Evolutionary conservation across 35 echinoderm and acorn worm genomes (phyloP).

Genomic region (Ptychodera flava): DNA sequence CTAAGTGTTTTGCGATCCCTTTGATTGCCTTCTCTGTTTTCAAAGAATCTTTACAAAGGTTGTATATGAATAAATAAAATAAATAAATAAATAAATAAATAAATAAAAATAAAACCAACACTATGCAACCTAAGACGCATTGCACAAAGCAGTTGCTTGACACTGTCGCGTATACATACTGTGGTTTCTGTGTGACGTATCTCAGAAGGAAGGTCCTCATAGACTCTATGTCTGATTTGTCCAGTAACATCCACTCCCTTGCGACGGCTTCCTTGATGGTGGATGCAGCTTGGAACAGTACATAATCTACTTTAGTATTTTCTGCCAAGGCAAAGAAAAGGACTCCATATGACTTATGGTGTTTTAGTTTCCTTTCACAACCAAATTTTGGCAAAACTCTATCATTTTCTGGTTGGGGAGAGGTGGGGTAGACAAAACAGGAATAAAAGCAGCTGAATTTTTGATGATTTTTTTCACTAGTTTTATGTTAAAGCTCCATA

Average conservation of each 20-base stretch:
- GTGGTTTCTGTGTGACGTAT: constrained; percentile 76
- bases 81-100: too few species aligned
- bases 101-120: too few species aligned
- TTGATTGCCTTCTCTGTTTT: too few species aligned
- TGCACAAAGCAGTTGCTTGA: too few species aligned
- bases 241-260: constrained; percentile 73
- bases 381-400: background rate
- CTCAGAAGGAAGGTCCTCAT: constrained; percentile 77
- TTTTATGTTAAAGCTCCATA: background rate
- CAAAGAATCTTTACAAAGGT: too few species aligned
- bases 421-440: background rate
- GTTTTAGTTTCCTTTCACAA: background rate
- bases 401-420: background rate
- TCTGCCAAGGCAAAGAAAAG: constrained; percentile 47
- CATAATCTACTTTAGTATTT: constrained; percentile 90
- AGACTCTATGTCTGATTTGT: constrained; percentile 49
- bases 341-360: background rate
- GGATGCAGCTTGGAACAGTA: constrained; percentile 89
- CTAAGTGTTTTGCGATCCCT: too few species aligned
- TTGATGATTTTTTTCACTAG: background rate
- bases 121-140: too few species aligned
- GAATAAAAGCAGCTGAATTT: background rate
- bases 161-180: too few species aligned
- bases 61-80: too few species aligned
- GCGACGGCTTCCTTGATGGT: constrained; percentile 89